phyloP scores from a whole-genome alignment of 2,113 vertebrate species.

The Sylvia atricapilla region DNA sequence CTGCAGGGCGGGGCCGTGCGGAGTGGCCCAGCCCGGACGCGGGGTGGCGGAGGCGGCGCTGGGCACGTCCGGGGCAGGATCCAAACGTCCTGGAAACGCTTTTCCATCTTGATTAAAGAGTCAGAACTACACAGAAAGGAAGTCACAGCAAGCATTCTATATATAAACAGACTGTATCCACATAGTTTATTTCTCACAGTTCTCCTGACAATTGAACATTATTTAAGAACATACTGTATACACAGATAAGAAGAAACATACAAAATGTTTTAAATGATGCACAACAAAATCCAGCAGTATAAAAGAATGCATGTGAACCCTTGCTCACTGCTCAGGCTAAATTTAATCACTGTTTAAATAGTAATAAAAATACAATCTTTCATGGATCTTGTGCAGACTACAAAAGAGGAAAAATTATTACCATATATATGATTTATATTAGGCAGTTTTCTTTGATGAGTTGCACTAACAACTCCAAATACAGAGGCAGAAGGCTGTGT shows the following conservation, averaged over 20 bases:
- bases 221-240: slow-evolving; percentile 99
- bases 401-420: slow-evolving; percentile 88
- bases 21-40: not conserved
- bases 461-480: slow-evolving; percentile 78
- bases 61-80: not conserved
- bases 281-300: slow-evolving; percentile 97
- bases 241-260: slow-evolving; percentile 96
- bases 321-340: slow-evolving; percentile 83
- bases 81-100: not conserved
- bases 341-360: slow-evolving; percentile 95
- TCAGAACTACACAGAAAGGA: slow-evolving; percentile 71
- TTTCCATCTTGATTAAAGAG: slow-evolving; percentile 33
- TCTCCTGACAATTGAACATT: slow-evolving; percentile 97
- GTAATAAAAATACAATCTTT: slow-evolving; percentile 99
- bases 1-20: not conserved
- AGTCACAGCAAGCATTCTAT: slow-evolving; percentile 76
- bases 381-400: slow-evolving; percentile 90
- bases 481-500: slow-evolving; percentile 82
- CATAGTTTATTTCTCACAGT: slow-evolving; percentile 99
- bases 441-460: slow-evolving; percentile 84
- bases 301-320: slow-evolving; percentile 90
- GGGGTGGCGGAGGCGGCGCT: not conserved
- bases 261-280: slow-evolving; percentile 98
- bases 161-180: slow-evolving; percentile 95
- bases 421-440: slow-evolving; percentile 84